Percentiles rank a stretch among this genome's conserved stretches.
Conservation (phyloP, 1,140 invertebrate species). For the Eubasilissa regina region DNA sequence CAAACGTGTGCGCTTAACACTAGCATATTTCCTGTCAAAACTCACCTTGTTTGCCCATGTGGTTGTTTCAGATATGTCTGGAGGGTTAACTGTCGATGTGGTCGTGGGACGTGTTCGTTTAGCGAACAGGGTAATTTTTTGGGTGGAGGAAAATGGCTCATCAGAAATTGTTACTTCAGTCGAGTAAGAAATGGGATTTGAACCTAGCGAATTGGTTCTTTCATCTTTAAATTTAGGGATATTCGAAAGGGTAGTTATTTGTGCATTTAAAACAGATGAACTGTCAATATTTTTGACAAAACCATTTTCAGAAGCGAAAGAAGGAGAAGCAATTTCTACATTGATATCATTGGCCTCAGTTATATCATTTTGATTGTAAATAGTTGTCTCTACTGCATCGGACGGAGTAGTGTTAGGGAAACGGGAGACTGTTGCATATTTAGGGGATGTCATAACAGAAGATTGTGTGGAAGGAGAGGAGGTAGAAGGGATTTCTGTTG, state of each 20-base stretch:
- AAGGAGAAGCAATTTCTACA: slow-evolving; percentile 50
- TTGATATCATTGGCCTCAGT: slow-evolving; percentile 55
- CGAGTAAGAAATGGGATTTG: slow-evolving; percentile 56
- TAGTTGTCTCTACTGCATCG: slow-evolving; percentile 44
- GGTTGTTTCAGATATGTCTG: slow-evolving; percentile 60
- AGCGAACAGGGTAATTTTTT: slow-evolving; percentile 52
- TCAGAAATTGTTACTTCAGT: slow-evolving; percentile 59
- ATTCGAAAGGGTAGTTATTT: slow-evolving; percentile 71
- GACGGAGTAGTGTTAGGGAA: slow-evolving; percentile 32
- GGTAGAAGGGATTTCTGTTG: slow-evolving; percentile 40
- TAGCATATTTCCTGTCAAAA: slow-evolving; percentile 71
- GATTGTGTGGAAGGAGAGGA: slow-evolving; percentile 36
- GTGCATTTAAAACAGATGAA: slow-evolving; percentile 69
- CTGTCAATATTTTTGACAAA: slow-evolving; percentile 62
- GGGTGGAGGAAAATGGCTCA: slow-evolving; percentile 51
- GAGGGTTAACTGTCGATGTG: slow-evolving; percentile 65
- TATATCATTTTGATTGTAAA: slow-evolving; percentile 39
- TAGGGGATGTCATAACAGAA: slow-evolving; percentile 35
- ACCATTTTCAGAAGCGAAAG: slow-evolving; percentile 58
- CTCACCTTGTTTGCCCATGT: slow-evolving; percentile 70
- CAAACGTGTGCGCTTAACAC: slow-evolving; percentile 67
- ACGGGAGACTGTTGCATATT: slow-evolving; percentile 44
- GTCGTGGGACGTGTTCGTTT: slow-evolving; percentile 61
- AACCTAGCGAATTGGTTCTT: slow-evolving; percentile 61
- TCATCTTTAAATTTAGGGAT: slow-evolving; percentile 64